Evolutionary conservation across 37 sponge, comb jelly and placozoan species (phyloP), one percentile per base, ranked within the genome.

Genomic region (Ephydatia muelleri): DNA sequence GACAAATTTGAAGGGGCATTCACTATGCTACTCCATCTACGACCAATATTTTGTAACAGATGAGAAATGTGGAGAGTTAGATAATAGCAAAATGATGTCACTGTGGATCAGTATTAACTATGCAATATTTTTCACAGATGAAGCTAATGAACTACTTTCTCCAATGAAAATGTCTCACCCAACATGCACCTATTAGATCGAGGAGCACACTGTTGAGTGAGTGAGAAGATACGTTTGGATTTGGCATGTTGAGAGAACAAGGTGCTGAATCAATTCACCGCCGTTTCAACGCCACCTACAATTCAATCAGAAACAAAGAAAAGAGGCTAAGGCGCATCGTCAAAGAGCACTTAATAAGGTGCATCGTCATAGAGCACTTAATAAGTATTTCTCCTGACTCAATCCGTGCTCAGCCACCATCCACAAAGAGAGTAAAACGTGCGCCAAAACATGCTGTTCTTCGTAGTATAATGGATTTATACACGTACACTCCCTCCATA

Each of bases 221-320:
- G 19, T 79, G 49, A 1, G 65, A 33, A 40, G 27, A 69, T 78
- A 78, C 71, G 38, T 39, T 69, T 27, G 88, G 83, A 25, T 38
- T 76, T 43, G 88, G 83, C n/a, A 16, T 88, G 5, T 34, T 80
- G 38, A 81, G 81, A 28, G 85, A 89, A 48, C 91, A 90, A 68
- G 86, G 91, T n/a, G 84, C 75, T 21, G 89, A 84, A 65, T 66
- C 65, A 3, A 83, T 89, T 13, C 89, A 89, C 38, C 28, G 38
- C 21, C n/a, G 64, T 22, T 83, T 89, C 68, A 79, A 89, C 43
- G 16, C 28, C 26, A 30, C 82, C 19, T 88, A 80, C 65, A 9
- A 38, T 57, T 57, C 57, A 57, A 57, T 57, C 57, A 57, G 57
- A 57, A 57, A 14, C 57, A 57, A 57, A 57, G 16, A 57, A 57